Base-by-base conservation (phyloP, 2,113 vertebrate species). In the Cettia cetti region DNA sequence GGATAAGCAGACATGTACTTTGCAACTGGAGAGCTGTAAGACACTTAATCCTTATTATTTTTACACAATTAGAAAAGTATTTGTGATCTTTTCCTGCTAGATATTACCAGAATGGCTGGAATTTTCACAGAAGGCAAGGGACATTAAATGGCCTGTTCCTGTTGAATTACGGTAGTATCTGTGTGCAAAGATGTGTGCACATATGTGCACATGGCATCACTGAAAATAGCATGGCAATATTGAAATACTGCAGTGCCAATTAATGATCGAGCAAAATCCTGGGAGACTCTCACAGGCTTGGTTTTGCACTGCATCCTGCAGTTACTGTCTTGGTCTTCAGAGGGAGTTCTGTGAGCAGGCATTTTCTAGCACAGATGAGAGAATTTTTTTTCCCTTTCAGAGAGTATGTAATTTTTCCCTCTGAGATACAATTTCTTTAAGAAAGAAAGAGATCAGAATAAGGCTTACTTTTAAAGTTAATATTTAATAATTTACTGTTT, bases 11-110 rank as follows among this genome's bases (percentile, higher is more conserved):
- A 99, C 97, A 2, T 99, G 99, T 96, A 99, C 98, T 27, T 96
- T 99, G 60, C 99, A 99, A 98, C 98, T 99, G 88, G 99, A 99
- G 97, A 99, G 99, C 98, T 99, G 99, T 99, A 98, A 99, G 98
- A 69, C 45, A 61, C 28, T 74, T 86, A 90, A 72, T 76, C 49
- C 21, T 63, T 82, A 22, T 22, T 75, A 10, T 71, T 90, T 86
- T 49, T 47, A 33, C 64, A 13, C 15, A 56, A 7, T 44, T 82
- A 60, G 22, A 53, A 93, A 52, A 77, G 31, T 27, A 40, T 14
- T 6, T 72, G 16, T 61, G 17, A 44, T 74, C 7, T 44, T 35
- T 63, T 82, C 28, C 20, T 94, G 13, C 21, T 82, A 31, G 16
- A 5, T 89, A 17, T 37, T 70, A 39, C 8, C 11, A 47, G 44